phyloP scores from a whole-genome alignment of 2,113 vertebrate genomes.

The Elaphurus davidianus region DNA sequence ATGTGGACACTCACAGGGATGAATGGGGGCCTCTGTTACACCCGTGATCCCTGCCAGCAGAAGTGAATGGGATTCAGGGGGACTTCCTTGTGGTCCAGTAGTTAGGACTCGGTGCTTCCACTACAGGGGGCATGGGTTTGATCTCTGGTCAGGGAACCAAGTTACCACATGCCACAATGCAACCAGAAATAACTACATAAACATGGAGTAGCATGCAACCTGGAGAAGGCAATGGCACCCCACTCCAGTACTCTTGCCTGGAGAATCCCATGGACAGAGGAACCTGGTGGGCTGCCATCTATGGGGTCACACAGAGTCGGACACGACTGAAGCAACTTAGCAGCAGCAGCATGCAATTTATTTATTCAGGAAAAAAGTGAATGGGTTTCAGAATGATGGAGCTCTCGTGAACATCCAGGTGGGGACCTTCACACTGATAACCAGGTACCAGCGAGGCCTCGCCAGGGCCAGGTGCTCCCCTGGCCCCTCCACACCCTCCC shows the following conservation, averaged over 20 bases:
- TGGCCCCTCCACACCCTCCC: not conserved
- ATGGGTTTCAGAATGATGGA: not conserved
- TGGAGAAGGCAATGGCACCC: no score
- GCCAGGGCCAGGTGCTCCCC: not conserved
- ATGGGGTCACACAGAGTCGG: no score
- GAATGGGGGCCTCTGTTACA: not conserved
- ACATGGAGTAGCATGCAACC: not conserved
- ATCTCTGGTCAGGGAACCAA: not conserved
- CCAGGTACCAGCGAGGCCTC: not conserved
- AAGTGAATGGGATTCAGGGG: not conserved
- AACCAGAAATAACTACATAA: not conserved
- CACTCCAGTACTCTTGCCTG: no score
- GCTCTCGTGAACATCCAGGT: not conserved
- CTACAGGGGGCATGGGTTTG: not conserved
- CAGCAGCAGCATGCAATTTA: not conserved
- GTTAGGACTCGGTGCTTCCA: not conserved
- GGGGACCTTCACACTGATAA: no score
- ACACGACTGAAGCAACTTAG: no score
- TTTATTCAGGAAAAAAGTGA: not conserved
- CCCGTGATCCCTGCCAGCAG: not conserved
- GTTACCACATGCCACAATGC: not conserved
- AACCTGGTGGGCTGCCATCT: no score
- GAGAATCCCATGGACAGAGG: no score
- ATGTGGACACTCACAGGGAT: fast-evolving
- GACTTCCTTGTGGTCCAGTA: not conserved